Evolutionary conservation across 2,888 invertebrate species (phyloP), one percentile per base, ranked within the genome.

Genomic region (Cataglyphis rosenhaueri): DNA sequence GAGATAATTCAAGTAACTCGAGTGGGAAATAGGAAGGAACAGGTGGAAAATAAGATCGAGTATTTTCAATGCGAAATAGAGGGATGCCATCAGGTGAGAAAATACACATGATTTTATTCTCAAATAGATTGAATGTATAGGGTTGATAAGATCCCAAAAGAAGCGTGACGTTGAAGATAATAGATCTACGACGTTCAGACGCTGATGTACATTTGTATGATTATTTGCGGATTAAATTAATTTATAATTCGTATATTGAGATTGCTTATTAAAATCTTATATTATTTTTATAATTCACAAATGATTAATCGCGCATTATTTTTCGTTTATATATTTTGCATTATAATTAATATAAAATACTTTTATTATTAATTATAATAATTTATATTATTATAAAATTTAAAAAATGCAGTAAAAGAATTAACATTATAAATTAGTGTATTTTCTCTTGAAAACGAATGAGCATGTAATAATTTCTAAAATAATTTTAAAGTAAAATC

Each of bases 111-210:
- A 4, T 66, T 52, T 76, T 59, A 55, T 38, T 65, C 18, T 35
- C 52, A 66, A 76, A 76, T 66, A 25, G 15, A 38, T 74, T 62
- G 61, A 61, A n/a, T 15, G 44, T 21, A 74, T 21, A 52, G 25
- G 18, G n/a, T 25, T n/a, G 29, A 64, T 44, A 64, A 62, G 44
- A 74, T 44, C 21, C 18, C 3, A 18, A 35, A 15, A 52, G 35
- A 62, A 62, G 44, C 74, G 18, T 38, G 18, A 57, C 32, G 64
- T 21, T 21, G 25, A 21, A 25, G 35, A 8, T 35, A n/a, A 65
- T 21, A 48, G 25, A 64, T 44, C 35, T 21, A 10, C 44, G 44
- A 10, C 18, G 8, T 18, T 2, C n/a, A 35, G 21, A 12, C 52
- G 21, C 32, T 35, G 9, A n/a, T n/a, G 8, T 48, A 18, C 3